A percentile compares a stretch with the other conserved stretches of the same genome.
Conservation (phyloP, 2,113 vertebrate species). For the Strix uralensis region DNA sequence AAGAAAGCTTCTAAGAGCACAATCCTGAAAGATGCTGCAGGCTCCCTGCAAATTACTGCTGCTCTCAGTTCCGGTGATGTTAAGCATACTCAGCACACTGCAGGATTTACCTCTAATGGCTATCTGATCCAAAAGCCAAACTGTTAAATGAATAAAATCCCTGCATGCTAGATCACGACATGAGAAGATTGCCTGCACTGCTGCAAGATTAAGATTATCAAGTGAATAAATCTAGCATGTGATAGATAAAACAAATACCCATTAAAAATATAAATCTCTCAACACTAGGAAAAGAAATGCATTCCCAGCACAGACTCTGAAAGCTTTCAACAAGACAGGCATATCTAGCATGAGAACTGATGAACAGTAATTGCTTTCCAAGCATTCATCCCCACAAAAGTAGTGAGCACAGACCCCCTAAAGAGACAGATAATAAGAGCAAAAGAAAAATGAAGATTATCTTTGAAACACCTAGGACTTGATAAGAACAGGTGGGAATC, state of each 20-base stretch:
- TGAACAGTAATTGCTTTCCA: slow-evolving; percentile 47
- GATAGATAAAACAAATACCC: slow-evolving; percentile 60
- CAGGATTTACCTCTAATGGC: background rate
- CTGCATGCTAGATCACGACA: background rate
- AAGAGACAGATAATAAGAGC: slow-evolving; percentile 16
- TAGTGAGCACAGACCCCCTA: background rate
- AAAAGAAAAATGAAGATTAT: slow-evolving; percentile 3
- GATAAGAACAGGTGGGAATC: background rate
- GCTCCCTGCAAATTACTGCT: background rate
- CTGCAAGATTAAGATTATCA: slow-evolving; percentile 40
- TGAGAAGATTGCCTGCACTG: background rate
- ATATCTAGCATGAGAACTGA: slow-evolving; percentile 35
- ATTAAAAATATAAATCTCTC: slow-evolving; percentile 57
- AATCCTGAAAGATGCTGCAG: background rate
- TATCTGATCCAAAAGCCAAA: slow-evolving; percentile 45
- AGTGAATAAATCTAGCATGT: slow-evolving; percentile 41
- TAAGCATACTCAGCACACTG: background rate
- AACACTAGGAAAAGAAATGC: slow-evolving; percentile 1
- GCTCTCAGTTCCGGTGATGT: background rate
- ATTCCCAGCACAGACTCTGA: background rate
- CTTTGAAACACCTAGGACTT: background rate
- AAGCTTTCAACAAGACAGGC: slow-evolving; percentile 1
- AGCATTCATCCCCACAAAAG: slow-evolving; percentile 10
- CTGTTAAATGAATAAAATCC: slow-evolving; percentile 19
- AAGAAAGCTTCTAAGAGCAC: background rate